Evolutionary conservation across 2,888 invertebrate species (phyloP).

Genomic region (Idaea biselata): DNA sequence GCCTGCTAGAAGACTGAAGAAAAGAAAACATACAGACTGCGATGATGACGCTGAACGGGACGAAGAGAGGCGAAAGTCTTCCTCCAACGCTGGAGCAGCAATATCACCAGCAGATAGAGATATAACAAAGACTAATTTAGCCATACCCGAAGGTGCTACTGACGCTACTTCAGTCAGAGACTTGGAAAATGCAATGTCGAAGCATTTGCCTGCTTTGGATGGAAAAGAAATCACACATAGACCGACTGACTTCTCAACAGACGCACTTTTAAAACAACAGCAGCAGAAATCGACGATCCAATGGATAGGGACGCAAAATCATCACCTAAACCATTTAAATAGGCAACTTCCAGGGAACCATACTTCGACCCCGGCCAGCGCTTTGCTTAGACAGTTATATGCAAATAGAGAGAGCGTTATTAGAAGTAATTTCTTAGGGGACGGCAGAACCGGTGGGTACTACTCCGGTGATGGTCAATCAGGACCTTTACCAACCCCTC

Average conservation of each 20-base stretch:
- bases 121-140: conserved; percentile 60
- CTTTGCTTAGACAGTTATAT: conserved; percentile 92
- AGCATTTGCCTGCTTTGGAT: conserved; percentile 88
- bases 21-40: conserved; percentile 71
- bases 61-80: conserved; percentile 68
- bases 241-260: conserved; percentile 93
- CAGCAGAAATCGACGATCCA: conserved; percentile 91
- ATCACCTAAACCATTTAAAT: conserved; percentile 81
- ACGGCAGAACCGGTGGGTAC: conserved; percentile 71
- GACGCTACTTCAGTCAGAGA: conserved; percentile 90
- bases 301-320: conserved; percentile 93
- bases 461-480: conserved; percentile 82
- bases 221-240: conserved; percentile 82
- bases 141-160: conserved; percentile 63
- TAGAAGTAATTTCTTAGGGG: conserved; percentile 87
- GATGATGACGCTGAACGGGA: conserved; percentile 71
- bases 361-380: conserved; percentile 90
- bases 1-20: conserved; percentile 83
- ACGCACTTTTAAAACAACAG: conserved; percentile 89
- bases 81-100: conserved; percentile 66
- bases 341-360: conserved; percentile 81
- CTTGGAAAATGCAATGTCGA: conserved; percentile 97
- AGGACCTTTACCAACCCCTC: conserved; percentile 92
- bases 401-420: conserved; percentile 97
- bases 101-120: conserved; percentile 71